phyloP scores from a whole-genome alignment of 2,113 vertebrate species.

The Phodopus roborovskii region DNA sequence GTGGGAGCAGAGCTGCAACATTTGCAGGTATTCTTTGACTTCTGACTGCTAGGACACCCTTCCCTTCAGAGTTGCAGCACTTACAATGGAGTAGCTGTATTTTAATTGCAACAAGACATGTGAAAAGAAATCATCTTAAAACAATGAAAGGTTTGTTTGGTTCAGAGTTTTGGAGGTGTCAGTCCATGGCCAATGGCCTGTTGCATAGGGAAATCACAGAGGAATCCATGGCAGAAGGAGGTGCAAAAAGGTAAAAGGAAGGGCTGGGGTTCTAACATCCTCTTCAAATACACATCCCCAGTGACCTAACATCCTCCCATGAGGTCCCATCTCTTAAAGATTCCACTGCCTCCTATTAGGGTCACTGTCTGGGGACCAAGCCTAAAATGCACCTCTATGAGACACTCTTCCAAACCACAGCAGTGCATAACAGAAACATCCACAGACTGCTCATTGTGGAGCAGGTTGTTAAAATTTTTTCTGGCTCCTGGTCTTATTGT shows the following conservation, averaged over 20 bases:
- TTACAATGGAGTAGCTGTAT: not conserved
- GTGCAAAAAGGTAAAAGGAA: not conserved
- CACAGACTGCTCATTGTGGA: not conserved
- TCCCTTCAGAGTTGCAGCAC: not conserved
- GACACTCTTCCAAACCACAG: not conserved
- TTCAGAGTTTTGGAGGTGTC: not conserved
- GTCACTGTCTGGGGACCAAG: not conserved
- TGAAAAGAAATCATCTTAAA: not conserved
- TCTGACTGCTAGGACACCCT: not conserved
- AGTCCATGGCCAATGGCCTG: not conserved
- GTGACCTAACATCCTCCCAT: not conserved
- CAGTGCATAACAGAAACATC: not conserved
- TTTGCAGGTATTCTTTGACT: not conserved
- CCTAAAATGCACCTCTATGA: not conserved
- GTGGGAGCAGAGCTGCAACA: not conserved
- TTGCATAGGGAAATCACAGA: not conserved
- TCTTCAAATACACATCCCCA: not conserved
- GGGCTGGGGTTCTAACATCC: not conserved
- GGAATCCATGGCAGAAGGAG: not conserved
- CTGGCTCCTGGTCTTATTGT: not conserved
- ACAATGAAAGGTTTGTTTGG: not conserved
- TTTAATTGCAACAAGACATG: not conserved
- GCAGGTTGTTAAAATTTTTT: not conserved
- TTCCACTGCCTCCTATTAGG: not conserved
- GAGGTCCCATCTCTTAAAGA: not conserved